phyloP scores from a whole-genome alignment of 2,888 invertebrate genomes.

The Papilio elwesi region DNA sequence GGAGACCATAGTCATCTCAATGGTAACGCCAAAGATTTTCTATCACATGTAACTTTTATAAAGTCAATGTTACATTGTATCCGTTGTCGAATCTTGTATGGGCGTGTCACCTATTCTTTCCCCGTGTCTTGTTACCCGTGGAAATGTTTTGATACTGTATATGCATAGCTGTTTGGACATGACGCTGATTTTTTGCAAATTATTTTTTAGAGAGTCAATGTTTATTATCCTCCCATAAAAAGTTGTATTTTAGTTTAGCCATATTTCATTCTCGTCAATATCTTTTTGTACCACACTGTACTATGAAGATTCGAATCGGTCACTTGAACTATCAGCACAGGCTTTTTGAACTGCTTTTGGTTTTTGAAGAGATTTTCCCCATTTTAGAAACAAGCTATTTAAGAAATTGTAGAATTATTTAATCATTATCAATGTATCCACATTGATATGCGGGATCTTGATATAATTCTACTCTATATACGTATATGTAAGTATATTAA shows the following conservation, averaged over 20 bases:
- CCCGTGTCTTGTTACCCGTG: background rate
- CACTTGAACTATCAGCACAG: too few species aligned
- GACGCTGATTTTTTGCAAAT: background rate
- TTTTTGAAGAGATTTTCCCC: too few species aligned
- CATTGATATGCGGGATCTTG: too few species aligned
- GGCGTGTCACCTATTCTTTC: constrained; percentile 8
- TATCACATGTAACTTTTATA: background rate
- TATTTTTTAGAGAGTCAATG: background rate
- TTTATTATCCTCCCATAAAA: background rate
- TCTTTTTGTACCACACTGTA: too few species aligned
- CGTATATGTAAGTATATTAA: too few species aligned
- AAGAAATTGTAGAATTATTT: too few species aligned
- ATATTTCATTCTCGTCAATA: too few species aligned
- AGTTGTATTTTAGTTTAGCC: background rate
- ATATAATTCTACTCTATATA: too few species aligned
- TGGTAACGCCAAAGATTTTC: constrained; percentile 2
- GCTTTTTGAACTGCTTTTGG: too few species aligned
- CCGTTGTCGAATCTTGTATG: constrained; percentile 2
- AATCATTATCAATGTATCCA: too few species aligned
- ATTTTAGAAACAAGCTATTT: too few species aligned
- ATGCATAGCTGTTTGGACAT: background rate
- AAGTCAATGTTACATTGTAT: background rate
- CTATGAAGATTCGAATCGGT: too few species aligned
- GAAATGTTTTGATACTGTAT: constrained; percentile 3
- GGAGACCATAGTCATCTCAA: background rate